Evolutionary conservation across 1,140 invertebrate species (phyloP).

Genomic region (Drosophila truncata): DNA sequence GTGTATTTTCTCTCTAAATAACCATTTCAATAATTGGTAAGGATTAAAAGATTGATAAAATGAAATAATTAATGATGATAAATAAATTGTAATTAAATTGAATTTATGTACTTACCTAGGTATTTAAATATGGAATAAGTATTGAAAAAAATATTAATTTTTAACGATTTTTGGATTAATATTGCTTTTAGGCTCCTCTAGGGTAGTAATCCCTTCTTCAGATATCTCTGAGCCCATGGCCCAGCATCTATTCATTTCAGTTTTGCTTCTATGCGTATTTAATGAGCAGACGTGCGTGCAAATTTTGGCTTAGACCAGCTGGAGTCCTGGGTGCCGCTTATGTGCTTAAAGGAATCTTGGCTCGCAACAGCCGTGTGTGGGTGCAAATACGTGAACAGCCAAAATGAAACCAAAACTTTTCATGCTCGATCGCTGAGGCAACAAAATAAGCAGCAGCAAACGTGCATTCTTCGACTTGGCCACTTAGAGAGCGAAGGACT

Average conservation of each 20-base stretch:
- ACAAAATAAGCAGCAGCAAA: slow-evolving; percentile 55
- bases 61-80: too few species aligned
- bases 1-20: not conserved
- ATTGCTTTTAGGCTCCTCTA: not conserved
- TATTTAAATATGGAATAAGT: not conserved
- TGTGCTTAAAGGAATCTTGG: slow-evolving; percentile 45
- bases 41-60: too few species aligned
- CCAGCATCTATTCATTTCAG: slow-evolving; percentile 52
- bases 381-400: slow-evolving; percentile 63
- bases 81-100: too few species aligned
- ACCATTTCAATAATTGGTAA: too few species aligned
- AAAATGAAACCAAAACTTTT: slow-evolving; percentile 84
- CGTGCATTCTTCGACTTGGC: slow-evolving; percentile 72
- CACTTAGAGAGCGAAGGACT: slow-evolving; percentile 65
- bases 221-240: slow-evolving; percentile 16
- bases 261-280: slow-evolving; percentile 76
- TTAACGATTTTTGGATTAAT: not conserved
- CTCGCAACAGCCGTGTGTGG: slow-evolving; percentile 24
- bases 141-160: not conserved
- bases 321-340: slow-evolving; percentile 49
- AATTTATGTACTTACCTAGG: too few species aligned
- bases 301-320: slow-evolving; percentile 66
- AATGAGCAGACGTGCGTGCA: slow-evolving; percentile 82
- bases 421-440: slow-evolving; percentile 75
- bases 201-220: not conserved